phyloP scores from a whole-genome alignment of 1,140 invertebrate species.

The Drosophila triauraria region DNA sequence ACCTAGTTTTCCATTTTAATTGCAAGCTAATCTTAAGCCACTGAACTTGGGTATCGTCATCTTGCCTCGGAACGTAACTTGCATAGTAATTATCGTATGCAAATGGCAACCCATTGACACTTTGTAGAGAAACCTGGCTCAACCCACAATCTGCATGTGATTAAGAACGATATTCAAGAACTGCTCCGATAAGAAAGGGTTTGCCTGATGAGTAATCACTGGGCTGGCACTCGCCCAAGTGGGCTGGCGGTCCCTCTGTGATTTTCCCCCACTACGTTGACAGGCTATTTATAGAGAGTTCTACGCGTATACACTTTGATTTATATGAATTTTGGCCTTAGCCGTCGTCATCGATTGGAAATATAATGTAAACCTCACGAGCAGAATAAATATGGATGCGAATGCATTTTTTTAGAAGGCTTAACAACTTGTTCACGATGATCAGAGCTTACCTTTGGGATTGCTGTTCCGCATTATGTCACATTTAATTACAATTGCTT shows the following conservation, averaged over 20 bases:
- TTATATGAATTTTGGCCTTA: conserved; percentile 41
- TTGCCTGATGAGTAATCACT: conserved; percentile 27
- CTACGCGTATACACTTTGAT: conserved; percentile 11
- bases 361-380: conserved; percentile 46
- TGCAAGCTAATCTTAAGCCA: conserved; percentile 1
- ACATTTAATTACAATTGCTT: conserved; percentile 47
- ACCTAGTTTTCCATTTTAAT: conserved; percentile 17
- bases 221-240: neutral
- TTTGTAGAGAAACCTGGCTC: conserved; percentile 38
- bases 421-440: conserved; percentile 26
- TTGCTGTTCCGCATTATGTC: conserved; percentile 67
- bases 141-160: conserved; percentile 24
- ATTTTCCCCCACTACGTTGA: conserved; percentile 29
- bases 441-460: conserved; percentile 25
- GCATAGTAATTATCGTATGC: conserved; percentile 24
- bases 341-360: conserved; percentile 32
- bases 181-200: conserved; percentile 12
- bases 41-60: neutral
- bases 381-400: conserved; percentile 32
- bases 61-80: neutral
- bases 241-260: conserved; percentile 3
- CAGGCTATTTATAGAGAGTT: conserved; percentile 42
- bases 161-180: conserved; percentile 14
- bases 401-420: conserved; percentile 21
- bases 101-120: conserved; percentile 22